phyloP scores from a whole-genome alignment of 2,113 vertebrate genomes.

The Actenoides hombroni region DNA sequence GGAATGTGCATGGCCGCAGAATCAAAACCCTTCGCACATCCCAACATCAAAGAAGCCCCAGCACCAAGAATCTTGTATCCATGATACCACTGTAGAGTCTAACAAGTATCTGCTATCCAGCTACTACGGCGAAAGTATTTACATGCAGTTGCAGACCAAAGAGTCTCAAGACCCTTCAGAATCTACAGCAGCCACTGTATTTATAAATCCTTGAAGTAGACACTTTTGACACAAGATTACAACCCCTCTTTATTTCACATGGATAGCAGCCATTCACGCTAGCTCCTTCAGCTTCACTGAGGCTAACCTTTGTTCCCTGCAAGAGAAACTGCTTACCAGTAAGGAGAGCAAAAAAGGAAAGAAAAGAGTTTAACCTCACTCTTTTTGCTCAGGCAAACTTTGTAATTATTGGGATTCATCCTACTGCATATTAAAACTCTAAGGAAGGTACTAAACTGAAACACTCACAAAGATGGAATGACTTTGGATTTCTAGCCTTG shows the following conservation, averaged over 20 bases:
- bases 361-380: neutral
- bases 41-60: neutral
- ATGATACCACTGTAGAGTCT: neutral
- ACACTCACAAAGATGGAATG: neutral
- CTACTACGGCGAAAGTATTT: neutral
- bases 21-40: conserved; percentile 11
- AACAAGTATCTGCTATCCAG: conserved; percentile 27
- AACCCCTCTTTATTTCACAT: conserved; percentile 9
- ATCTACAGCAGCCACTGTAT: neutral
- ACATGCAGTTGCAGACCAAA: neutral
- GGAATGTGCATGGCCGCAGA: neutral
- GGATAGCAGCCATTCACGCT: neutral
- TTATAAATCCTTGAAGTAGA: conserved; percentile 47
- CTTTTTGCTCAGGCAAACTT: neutral
- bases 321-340: neutral
- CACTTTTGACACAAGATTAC: conserved; percentile 17
- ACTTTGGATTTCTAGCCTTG: neutral
- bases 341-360: neutral
- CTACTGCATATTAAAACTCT: neutral
- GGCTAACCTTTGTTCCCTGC: neutral
- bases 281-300: neutral
- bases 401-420: neutral
- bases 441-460: neutral
- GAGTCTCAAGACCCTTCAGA: conserved; percentile 29
- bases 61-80: conserved; percentile 9